Conservation (phyloP, 1,140 invertebrate genomes). For the Lanistes nyassanus region DNA sequence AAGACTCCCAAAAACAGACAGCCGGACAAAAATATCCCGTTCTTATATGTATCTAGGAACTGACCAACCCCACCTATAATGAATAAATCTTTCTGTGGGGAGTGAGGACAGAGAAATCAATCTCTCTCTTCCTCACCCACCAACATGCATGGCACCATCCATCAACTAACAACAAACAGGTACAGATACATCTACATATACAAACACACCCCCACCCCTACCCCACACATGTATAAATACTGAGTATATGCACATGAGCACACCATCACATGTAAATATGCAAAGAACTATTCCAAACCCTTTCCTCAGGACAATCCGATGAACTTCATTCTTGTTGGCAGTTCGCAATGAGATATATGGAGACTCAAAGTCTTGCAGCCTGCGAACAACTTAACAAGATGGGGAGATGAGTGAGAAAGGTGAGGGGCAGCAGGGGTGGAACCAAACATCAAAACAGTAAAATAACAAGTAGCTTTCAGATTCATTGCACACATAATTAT, state of each 20-base stretch:
- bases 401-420: neutral
- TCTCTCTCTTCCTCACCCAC: too few relatives aligned
- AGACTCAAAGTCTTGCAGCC: conserved; percentile 95
- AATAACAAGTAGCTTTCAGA: neutral
- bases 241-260: neutral
- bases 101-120: too few relatives aligned
- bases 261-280: conserved; percentile 1
- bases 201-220: too few relatives aligned
- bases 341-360: conserved; percentile 89
- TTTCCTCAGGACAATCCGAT: conserved; percentile 66
- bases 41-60: too few relatives aligned
- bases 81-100: too few relatives aligned
- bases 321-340: conserved; percentile 65
- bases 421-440: neutral
- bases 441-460: neutral
- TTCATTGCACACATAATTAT: too few relatives aligned
- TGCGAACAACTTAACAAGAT: conserved; percentile 77
- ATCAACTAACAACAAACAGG: too few relatives aligned
- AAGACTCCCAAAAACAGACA: too few relatives aligned
- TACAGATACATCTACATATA: too few relatives aligned
- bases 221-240: conserved; percentile 27
- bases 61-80: too few relatives aligned
- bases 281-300: conserved; percentile 36
- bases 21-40: too few relatives aligned
- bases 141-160: too few relatives aligned